Percentiles rank a stretch among this genome's conserved stretches.
These are phyloP conservation scores for Paragorgia papillata DNA, from an alignment of 92 coral and sea anemone species.

Conservation along the genomic window DNA sequence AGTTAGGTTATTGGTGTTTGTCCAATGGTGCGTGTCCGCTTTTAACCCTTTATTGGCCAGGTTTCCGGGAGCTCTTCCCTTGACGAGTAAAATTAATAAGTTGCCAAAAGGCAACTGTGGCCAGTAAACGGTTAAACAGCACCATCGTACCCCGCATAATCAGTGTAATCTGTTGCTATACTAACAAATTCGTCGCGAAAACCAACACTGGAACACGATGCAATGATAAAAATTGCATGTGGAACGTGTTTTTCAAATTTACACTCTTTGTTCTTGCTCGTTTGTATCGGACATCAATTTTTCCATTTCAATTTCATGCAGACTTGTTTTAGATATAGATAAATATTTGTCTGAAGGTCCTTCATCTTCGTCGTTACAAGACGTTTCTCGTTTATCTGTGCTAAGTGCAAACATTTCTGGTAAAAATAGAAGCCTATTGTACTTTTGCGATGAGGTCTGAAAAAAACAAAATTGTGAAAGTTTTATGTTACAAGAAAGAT, in stretches of 20 bases:
- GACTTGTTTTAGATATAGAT: conserved; percentile 17
- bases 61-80: no score
- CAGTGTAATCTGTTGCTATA: no score
- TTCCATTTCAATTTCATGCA: conserved; percentile 4
- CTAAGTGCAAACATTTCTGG: conserved; percentile 36
- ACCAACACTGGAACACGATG: neutral
- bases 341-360: neutral
- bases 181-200: neutral
- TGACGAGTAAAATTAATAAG: no score
- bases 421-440: conserved; percentile 12
- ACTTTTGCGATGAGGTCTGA: conserved; percentile 16
- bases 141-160: no score
- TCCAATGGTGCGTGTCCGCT: no score
- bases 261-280: conserved; percentile 11
- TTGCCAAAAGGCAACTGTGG: no score
- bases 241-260: neutral
- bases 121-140: no score
- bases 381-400: conserved; percentile 4
- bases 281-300: neutral
- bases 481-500: neutral
- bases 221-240: neutral
- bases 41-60: no score
- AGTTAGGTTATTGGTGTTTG: no score
- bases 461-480: neutral
- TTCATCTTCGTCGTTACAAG: neutral